Conservation (phyloP, 1,140 invertebrate genomes). For the Olivierus martensii region DNA sequence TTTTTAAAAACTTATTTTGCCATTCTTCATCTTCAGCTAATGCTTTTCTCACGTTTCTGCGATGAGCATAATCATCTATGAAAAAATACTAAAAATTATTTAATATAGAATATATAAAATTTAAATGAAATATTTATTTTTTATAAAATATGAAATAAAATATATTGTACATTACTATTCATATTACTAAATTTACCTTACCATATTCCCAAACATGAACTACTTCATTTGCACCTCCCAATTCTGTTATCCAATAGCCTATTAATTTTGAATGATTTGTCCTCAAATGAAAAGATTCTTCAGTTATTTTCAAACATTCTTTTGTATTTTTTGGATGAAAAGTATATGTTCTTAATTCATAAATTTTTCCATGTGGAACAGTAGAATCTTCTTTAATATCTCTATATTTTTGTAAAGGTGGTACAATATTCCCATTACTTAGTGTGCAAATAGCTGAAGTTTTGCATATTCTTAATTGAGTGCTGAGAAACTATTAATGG, state of each 20-base stretch:
- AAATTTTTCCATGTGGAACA: constrained; percentile 19
- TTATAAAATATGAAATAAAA: too few relatives aligned
- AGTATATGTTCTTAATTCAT: constrained; percentile 26
- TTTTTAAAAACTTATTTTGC: constrained; percentile 24
- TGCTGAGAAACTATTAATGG: too few relatives aligned
- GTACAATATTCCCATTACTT: too few relatives aligned
- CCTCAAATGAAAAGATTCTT: constrained; percentile 26
- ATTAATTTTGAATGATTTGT: constrained; percentile 26
- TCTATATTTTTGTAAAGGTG: too few relatives aligned
- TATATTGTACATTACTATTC: too few relatives aligned
- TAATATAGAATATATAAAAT: too few relatives aligned
- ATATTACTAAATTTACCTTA: constrained; percentile 23
- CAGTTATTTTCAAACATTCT: constrained; percentile 25
- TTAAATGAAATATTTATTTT: too few relatives aligned
- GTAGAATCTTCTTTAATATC: too few relatives aligned
- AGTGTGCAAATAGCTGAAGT: too few relatives aligned
- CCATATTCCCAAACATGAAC: constrained; percentile 35
- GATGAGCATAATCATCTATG: constrained; percentile 26
- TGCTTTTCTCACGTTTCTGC: constrained; percentile 24
- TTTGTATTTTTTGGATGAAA: constrained; percentile 23
- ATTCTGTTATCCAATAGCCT: constrained; percentile 31
- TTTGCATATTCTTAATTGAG: too few relatives aligned
- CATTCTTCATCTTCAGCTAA: constrained; percentile 25
- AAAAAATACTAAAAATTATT: too few relatives aligned
- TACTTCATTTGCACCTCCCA: constrained; percentile 30